Evolutionary conservation across 2,888 invertebrate species (phyloP).

Genomic region (Caenorhabditis virilis): DNA sequence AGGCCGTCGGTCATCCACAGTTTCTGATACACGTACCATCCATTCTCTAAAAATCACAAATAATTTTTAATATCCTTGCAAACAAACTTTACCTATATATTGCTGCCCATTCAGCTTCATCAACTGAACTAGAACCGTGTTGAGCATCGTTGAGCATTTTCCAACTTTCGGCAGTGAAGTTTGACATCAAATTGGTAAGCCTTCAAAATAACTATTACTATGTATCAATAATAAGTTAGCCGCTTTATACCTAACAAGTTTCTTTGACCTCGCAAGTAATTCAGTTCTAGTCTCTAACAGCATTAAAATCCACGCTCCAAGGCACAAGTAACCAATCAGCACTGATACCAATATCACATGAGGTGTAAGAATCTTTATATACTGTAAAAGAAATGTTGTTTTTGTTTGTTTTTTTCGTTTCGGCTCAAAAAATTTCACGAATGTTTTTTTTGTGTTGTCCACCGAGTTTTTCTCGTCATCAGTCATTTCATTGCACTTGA

Average conservation of each 20-base stretch:
- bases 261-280: constrained; percentile 51
- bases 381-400: constrained; percentile 51
- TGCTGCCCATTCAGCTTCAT: constrained; percentile 60
- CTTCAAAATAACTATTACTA: constrained; percentile 19
- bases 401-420: not conserved
- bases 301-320: constrained; percentile 68
- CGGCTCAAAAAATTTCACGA: too few species aligned
- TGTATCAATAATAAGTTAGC: not conserved
- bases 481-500: too few species aligned
- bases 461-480: too few species aligned
- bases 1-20: constrained; percentile 63
- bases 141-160: constrained; percentile 61
- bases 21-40: constrained; percentile 62
- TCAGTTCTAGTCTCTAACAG: constrained; percentile 66
- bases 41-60: constrained; percentile 53
- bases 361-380: constrained; percentile 68
- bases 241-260: constrained; percentile 45
- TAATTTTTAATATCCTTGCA: not conserved
- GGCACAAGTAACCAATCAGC: constrained; percentile 66
- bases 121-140: constrained; percentile 53
- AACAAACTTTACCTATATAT: constrained; percentile 53
- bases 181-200: constrained; percentile 65
- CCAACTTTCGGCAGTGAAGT: constrained; percentile 66
- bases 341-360: constrained; percentile 68
- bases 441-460: too few species aligned